phyloP scores from a whole-genome alignment of 2,113 vertebrate genomes.

The Clarias macrocephalus region DNA sequence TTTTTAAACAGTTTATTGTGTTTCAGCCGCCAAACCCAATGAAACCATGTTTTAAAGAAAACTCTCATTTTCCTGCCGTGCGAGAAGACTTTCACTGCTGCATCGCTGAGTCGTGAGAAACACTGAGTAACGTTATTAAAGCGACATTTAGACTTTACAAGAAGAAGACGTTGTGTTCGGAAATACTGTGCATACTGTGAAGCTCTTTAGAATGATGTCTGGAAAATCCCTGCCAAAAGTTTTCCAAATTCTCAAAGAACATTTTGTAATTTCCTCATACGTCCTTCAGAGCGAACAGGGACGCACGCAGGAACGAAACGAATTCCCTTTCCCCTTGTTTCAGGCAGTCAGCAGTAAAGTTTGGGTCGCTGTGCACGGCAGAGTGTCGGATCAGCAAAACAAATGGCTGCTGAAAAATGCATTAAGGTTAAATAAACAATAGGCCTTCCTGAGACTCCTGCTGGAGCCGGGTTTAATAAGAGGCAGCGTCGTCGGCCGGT shows the following conservation, averaged over 20 bases:
- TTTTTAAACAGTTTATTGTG: constrained; percentile 12
- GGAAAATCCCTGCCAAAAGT: neutral
- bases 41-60: neutral
- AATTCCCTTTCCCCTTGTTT: neutral
- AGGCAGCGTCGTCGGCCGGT: neutral
- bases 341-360: constrained; percentile 20
- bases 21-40: constrained; percentile 8
- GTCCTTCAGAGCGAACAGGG: neutral
- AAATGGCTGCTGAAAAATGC: constrained; percentile 18
- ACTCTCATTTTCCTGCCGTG: neutral
- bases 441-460: neutral
- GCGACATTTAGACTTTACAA: neutral
- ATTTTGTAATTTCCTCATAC: neutral
- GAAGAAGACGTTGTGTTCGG: neutral
- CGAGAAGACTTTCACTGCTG: neutral
- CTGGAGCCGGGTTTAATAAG: constrained; percentile 23
- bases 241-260: neutral
- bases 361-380: neutral
- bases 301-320: neutral
- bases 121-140: neutral
- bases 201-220: neutral
- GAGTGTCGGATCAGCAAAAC: constrained; percentile 25
- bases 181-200: too few species aligned
- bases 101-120: neutral
- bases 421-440: constrained; percentile 31